Evolutionary conservation across 2,888 invertebrate genomes (phyloP).

Genomic region (Lepeophtheirus nordmannii): DNA sequence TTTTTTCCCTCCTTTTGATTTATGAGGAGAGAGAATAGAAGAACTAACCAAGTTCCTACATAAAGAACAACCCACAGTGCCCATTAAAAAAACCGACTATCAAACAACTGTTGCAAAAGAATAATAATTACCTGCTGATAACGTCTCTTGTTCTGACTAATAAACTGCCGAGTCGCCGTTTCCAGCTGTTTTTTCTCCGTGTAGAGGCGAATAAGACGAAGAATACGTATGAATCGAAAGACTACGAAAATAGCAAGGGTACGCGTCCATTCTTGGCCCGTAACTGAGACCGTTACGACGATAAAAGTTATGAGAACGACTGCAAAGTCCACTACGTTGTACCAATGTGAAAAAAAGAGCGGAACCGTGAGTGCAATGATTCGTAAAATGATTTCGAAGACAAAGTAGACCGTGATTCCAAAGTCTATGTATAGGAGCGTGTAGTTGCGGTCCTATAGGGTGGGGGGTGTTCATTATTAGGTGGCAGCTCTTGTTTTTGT

Average conservation of each 20-base stretch:
- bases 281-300: constrained; percentile 34
- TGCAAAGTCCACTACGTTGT: constrained; percentile 36
- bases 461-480: neutral
- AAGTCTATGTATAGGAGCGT: constrained; percentile 33
- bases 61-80: too few species aligned
- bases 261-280: constrained; percentile 30
- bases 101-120: too few species aligned
- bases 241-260: constrained; percentile 29
- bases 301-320: constrained; percentile 37
- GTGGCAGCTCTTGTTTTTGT: neutral
- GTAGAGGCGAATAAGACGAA: constrained; percentile 34
- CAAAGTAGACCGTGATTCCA: constrained; percentile 35
- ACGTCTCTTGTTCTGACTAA: constrained; percentile 40
- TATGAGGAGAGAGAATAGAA: too few species aligned
- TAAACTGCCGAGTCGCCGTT: constrained; percentile 34
- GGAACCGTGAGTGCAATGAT: constrained; percentile 33
- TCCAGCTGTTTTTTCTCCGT: constrained; percentile 36
- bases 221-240: constrained; percentile 33
- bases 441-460: constrained; percentile 19
- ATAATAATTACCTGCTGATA: constrained; percentile 26
- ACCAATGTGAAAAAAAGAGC: constrained; percentile 34
- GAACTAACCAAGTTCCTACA: too few species aligned
- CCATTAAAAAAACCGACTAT: too few species aligned
- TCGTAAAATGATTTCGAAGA: constrained; percentile 35
- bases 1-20: too few species aligned